Base-by-base conservation (phyloP, 2,797 vertebrate species). In the Poecilia picta region DNA sequence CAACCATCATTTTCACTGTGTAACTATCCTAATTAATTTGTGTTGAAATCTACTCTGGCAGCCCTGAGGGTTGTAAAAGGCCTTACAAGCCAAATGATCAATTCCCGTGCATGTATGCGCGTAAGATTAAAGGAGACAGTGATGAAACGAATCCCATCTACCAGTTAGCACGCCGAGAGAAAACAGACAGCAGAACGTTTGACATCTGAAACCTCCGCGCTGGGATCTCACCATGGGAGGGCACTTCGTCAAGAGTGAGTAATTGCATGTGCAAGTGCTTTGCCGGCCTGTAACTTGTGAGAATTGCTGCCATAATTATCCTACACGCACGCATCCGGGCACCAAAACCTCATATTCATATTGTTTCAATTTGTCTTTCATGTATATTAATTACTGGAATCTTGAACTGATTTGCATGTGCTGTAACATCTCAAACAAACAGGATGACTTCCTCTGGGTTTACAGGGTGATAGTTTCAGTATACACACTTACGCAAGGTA, bases 241-340 rank as follows among this genome's bases (percentile, higher is more conserved):
- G 80, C 85, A 74, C 39, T 3, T 74, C 41, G 25, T 86, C n/a
- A 43, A 86, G 82, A 43, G 74, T 89, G 92, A 93, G 86, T 91
- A 91, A 94, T 94, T 94, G 89, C 83, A 87, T 74, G 88, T 90
- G 83, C 46, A 89, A 92, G 87, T 49, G 76, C 86, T 89, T 76
- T 79, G 74, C 78, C 83, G 85, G 85, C 89, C 85, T 66, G 81
- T 71, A 85, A 83, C 82, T 75, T 83, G 82, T 46, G 43, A 80
- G 83, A 85, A 77, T 71, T 72, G 74, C 15, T 55, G 73, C 81
- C 76, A 78, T 85, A 88, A 91, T 88, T 81, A 89, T 90, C 85
- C 64, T 74, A 23, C 74, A 81, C 74, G 47, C 82, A 70, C 57
- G n/a, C 41, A 68, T 55, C 28, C 47, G 33, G 31, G 57, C 76